phyloP scores from a whole-genome alignment of 2,797 vertebrate species.

The Syncerus caffer region DNA sequence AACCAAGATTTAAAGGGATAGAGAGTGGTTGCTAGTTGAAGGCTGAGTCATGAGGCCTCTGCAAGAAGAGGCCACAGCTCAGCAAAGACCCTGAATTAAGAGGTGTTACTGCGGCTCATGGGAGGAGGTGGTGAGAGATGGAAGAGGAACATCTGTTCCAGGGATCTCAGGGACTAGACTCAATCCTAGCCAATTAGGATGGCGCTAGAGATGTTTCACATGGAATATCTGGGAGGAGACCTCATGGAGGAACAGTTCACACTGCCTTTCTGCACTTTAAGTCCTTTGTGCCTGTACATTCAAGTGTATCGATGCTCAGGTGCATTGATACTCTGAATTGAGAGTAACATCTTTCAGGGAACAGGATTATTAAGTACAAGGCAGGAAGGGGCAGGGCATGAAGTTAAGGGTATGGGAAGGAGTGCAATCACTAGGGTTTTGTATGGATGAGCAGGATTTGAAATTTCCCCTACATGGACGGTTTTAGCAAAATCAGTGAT shows the following conservation, averaged over 20 bases:
- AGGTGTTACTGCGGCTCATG: neutral
- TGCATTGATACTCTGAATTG: neutral
- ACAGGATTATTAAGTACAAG: neutral
- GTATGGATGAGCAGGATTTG: neutral
- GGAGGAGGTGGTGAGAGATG: neutral
- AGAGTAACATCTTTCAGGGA: neutral
- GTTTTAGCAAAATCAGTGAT: neutral
- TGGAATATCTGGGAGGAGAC: neutral
- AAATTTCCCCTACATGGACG: neutral
- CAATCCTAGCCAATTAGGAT: too few relatives aligned
- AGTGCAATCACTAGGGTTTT: neutral
- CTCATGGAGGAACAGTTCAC: neutral
- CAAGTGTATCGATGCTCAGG: neutral
- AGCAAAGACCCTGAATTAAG: neutral
- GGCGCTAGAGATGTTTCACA: accelerated
- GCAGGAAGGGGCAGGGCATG: neutral
- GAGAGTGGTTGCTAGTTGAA: neutral
- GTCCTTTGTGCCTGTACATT: neutral
- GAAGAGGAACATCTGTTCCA: neutral
- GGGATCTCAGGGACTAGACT: neutral
- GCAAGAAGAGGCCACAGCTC: neutral
- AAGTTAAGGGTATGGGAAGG: neutral
- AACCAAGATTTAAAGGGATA: neutral
- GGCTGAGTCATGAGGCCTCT: neutral
- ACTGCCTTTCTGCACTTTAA: neutral